Evolutionary conservation across 2,888 invertebrate species (phyloP), one percentile per base, ranked within the genome.

Genomic region (Anthrax anthrax): DNA sequence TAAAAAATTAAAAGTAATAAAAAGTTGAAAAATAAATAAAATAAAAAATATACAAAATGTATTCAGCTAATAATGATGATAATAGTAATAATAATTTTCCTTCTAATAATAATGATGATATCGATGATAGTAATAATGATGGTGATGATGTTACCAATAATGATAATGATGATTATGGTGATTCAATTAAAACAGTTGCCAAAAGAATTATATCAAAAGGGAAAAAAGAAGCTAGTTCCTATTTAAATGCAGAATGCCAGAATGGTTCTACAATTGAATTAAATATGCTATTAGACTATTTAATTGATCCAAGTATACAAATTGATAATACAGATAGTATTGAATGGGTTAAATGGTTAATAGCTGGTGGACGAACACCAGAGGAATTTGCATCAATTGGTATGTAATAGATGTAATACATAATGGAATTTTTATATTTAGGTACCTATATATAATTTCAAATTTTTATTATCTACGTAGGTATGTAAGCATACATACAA

Each of bases 341-440:
- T 57, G 92, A 94, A 64, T 90, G 92, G 90, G 85, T 88, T 68
- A 84, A 87, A 59, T 92, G 91, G 89, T 74, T 95, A 46, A 81
- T 95, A 70, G 89, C 94, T 57, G 91, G 92, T 55, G 94, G 94
- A 29, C 76, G 81, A 62, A 91, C 90, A 39, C 91, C 91, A 13
- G 91, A 92, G 63, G 92, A 94, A 68, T 95, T 91, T 70, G 79
- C 87, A 39, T 81, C 81, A 63, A 86, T 84, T 70, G 94, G 94
- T 92, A 69, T 73, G 64, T 60, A 17, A 23, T 37, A n/a, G 8
- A 14, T 36, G n/a, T 2, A 13, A n/a, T n/a, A n/a, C n/a, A n/a
- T n/a, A n/a, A n/a, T n/a, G n/a, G n/a, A n/a, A n/a, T n/a, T n/a
- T n/a, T n/a, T n/a, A n/a, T n/a, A n/a, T n/a, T n/a, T n/a, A n/a